These are phyloP conservation scores for Euphonia xanthogaster DNA, from an alignment of 2,797 vertebrate species.

Conservation along the genomic window DNA sequence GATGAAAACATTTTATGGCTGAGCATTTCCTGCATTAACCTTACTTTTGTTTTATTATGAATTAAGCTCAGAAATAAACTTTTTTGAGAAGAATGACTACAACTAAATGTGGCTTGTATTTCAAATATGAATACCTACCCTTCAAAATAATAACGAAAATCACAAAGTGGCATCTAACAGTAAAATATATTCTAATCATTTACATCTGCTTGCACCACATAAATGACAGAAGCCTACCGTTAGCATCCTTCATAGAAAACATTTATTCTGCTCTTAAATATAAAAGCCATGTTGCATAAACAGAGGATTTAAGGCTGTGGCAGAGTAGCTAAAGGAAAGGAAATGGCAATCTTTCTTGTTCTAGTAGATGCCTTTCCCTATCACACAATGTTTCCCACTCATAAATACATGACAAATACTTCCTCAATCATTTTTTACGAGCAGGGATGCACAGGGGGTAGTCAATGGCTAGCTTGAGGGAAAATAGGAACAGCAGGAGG, in stretches of 20 bases:
- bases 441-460: conserved; percentile 96
- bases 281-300: conserved; percentile 77
- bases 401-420: conserved; percentile 99
- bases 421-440: conserved; percentile 99
- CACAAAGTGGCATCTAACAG: conserved; percentile 57
- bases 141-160: conserved; percentile 42
- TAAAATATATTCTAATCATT: conserved; percentile 71
- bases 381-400: conserved; percentile 93
- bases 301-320: conserved; percentile 74
- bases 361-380: conserved; percentile 91
- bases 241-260: conserved; percentile 75
- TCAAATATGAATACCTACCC: conserved; percentile 24
- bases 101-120: conserved; percentile 51
- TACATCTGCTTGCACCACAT: conserved; percentile 63
- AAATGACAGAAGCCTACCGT: conserved; percentile 65
- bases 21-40: conserved; percentile 23
- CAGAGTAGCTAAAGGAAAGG: conserved; percentile 72
- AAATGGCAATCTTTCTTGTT: conserved; percentile 86
- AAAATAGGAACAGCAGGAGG: conserved; percentile 89
- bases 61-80: conserved; percentile 48
- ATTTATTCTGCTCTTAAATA: conserved; percentile 78
- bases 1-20: conserved; percentile 43
- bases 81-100: conserved; percentile 30
- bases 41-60: conserved; percentile 35
- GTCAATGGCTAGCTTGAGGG: conserved; percentile 93